Base-by-base conservation (phyloP, 2,797 vertebrate species). In the Enoplosus armatus region DNA sequence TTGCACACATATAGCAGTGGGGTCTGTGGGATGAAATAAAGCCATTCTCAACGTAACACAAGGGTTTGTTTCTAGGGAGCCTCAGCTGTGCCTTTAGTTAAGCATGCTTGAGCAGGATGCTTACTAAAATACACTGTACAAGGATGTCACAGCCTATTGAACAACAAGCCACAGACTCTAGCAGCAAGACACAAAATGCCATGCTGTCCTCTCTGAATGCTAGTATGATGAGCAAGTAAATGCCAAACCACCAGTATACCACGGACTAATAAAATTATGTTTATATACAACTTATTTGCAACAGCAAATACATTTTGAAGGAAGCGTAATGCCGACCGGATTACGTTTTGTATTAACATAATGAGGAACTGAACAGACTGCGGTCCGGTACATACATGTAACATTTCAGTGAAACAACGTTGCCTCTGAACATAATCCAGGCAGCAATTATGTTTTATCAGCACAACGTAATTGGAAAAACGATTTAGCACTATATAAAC, bases 131-230 rank as follows among this genome's bases (percentile, higher is more conserved):
- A 31, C 26, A 41, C 22, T 39, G 6, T 15, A 61, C 24, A 31
- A 1, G 4, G 41, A 60, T 20, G 11, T 35, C 15, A 14, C 20
- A 26, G 50, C 24, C 47, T 16, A 4, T 10, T 63, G 20, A 8
- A 24, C 0, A 20, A 60, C 54, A 64, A 65, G 14, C 0, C n/a
- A 22, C 14, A 48, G 24, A 69, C 9, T 45, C 24, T 47, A 39
- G 5, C 29, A 72, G 16, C 65, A 43, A 51, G 33, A n/a, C 12
- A 15, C 0, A 55, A 59, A 4, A 69, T 75, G 33, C 33, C n/a
- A 67, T 33, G 27, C 22, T 20, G 26, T 35, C 9, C 7, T 63
- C 29, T 56, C 50, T 66, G 54, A 83, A 83, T 55, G 43, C 47
- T 39, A 3, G 14, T 5, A 33, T 67, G 41, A 74, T 72, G 31